Conservation (phyloP, 2,797 vertebrate species). For the Enteromius paludinosus region DNA sequence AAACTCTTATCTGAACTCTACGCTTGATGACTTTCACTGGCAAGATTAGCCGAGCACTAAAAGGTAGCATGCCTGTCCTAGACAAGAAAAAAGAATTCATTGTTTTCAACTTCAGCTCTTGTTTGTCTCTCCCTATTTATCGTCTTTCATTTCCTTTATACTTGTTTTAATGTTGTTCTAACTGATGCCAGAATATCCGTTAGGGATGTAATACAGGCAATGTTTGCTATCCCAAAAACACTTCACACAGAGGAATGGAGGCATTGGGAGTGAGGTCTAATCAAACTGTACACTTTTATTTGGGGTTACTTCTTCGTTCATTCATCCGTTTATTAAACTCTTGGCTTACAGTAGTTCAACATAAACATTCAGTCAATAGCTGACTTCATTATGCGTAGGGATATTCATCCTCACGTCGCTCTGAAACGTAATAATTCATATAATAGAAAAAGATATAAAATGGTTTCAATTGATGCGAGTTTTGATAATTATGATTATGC, state of each 20-base stretch:
- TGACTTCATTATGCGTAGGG: not conserved
- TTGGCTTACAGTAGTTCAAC: not conserved
- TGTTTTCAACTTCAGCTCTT: conserved; percentile 21
- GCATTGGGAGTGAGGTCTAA: not conserved
- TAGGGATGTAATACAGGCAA: conserved; percentile 12
- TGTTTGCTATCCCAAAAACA: not conserved
- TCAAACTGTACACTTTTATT: conserved; percentile 4
- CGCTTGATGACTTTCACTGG: not conserved
- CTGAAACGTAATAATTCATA: not conserved
- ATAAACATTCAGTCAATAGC: not conserved
- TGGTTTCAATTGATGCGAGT: not conserved
- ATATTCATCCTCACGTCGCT: not conserved
- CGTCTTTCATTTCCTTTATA: conserved; percentile 20
- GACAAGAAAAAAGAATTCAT: conserved; percentile 21
- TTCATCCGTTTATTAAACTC: not conserved
- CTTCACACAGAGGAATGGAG: not conserved
- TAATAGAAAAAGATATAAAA: not conserved
- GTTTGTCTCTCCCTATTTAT: not conserved
- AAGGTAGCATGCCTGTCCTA: not conserved
- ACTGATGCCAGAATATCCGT: conserved; percentile 39
- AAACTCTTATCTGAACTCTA: conserved; percentile 39
- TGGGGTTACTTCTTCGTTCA: not conserved
- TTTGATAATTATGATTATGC: not conserved
- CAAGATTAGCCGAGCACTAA: not conserved
- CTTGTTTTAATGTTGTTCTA: conserved; percentile 11